phyloP scores from a whole-genome alignment of 2,888 invertebrate species.

The Caenorhabditis sinica region DNA sequence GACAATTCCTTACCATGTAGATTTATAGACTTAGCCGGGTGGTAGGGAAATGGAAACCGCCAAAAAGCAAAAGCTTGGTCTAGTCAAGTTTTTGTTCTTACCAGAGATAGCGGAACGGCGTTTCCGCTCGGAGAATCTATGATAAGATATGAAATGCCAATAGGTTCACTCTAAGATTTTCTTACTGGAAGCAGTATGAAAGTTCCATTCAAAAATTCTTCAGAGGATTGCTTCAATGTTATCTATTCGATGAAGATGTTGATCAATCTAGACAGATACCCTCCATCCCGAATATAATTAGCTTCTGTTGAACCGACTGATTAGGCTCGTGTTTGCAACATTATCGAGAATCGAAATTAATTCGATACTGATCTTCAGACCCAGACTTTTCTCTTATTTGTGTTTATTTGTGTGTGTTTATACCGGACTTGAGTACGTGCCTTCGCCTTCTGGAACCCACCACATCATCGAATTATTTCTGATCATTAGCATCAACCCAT shows the following conservation, averaged over 20 bases:
- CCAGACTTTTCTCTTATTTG: slow-evolving; percentile 6
- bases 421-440: slow-evolving; percentile 41
- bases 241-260: background rate
- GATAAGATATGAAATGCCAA: background rate
- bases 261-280: background rate
- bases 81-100: background rate
- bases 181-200: too few relatives aligned
- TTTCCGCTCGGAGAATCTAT: background rate
- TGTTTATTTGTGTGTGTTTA: slow-evolving; percentile 27
- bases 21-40: slow-evolving; percentile 47
- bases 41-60: slow-evolving; percentile 23
- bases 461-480: slow-evolving; percentile 50
- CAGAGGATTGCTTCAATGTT: background rate
- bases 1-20: background rate
- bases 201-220: background rate
- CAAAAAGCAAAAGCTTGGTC: background rate
- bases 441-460: slow-evolving; percentile 23
- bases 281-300: background rate
- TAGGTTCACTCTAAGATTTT: too few relatives aligned
- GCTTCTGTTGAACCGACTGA: background rate
- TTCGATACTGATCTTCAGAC: slow-evolving; percentile 36
- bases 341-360: slow-evolving; percentile 16
- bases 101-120: background rate
- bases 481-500: slow-evolving; percentile 17
- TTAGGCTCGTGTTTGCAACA: slow-evolving; percentile 24